Conservation (phyloP, 2,113 vertebrate species). For the Nothobranchius furzeri region DNA sequence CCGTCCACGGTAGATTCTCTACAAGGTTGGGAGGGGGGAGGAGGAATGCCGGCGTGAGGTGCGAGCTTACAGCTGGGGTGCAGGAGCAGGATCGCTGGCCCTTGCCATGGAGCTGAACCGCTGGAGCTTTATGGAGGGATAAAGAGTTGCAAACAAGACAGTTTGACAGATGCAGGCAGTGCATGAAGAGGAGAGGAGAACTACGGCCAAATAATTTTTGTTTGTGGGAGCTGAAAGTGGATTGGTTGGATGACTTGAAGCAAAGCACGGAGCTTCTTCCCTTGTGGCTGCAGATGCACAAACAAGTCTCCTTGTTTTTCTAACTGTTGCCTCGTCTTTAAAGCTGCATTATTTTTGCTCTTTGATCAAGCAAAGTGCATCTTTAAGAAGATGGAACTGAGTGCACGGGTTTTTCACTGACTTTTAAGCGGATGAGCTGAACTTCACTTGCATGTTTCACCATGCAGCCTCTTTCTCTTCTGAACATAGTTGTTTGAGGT, state of each 20-base stretch:
- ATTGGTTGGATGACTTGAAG: slow-evolving; percentile 47
- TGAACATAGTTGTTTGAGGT: slow-evolving; percentile 19
- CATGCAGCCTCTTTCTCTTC: slow-evolving; percentile 1
- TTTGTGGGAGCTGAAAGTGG: slow-evolving; percentile 33
- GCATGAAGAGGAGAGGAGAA: slow-evolving; percentile 28
- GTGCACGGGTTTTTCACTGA: slow-evolving; percentile 1
- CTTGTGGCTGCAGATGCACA: slow-evolving; percentile 50
- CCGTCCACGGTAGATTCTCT: slow-evolving; percentile 87
- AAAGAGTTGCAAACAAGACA: slow-evolving; percentile 49
- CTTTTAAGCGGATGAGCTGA: neutral
- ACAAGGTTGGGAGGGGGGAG: slow-evolving; percentile 74
- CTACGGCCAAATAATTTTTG: slow-evolving; percentile 21
- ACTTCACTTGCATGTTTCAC: slow-evolving; percentile 22
- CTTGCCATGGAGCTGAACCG: slow-evolving; percentile 70
- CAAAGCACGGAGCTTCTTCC: slow-evolving; percentile 32
- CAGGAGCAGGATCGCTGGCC: slow-evolving; percentile 62
- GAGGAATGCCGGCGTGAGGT: slow-evolving; percentile 72
- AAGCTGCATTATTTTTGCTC: slow-evolving; percentile 5
- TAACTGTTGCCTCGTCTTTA: slow-evolving; percentile 10
- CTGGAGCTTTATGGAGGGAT: slow-evolving; percentile 34
- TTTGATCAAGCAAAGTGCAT: slow-evolving; percentile 14
- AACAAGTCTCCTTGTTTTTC: slow-evolving; percentile 27
- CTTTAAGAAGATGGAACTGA: neutral
- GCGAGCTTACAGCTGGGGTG: slow-evolving; percentile 58
- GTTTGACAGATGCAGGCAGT: slow-evolving; percentile 36